These are phyloP conservation scores for Tinea semifulvella DNA, from an alignment of 2,888 invertebrate species.

Conservation along the genomic window DNA sequence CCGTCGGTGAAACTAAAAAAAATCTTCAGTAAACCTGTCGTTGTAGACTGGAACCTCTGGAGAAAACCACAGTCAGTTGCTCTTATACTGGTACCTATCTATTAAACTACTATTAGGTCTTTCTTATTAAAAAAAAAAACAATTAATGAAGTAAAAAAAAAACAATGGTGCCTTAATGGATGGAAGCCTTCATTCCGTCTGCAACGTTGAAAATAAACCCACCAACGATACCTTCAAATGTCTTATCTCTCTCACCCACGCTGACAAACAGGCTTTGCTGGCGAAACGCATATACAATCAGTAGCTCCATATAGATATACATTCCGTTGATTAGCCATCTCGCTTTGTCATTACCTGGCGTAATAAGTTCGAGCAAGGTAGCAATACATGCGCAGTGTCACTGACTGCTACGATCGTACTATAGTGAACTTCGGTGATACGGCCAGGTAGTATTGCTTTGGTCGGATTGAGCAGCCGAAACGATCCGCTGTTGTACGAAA, in stretches of 20 bases:
- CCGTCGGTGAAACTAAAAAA: too few relatives aligned
- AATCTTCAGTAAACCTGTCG: too few relatives aligned
- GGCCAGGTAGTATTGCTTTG: conserved; percentile 5
- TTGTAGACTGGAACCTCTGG: too few relatives aligned
- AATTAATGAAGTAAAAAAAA: not conserved
- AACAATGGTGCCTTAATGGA: conserved; percentile 17
- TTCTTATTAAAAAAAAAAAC: too few relatives aligned
- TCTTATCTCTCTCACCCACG: conserved; percentile 40
- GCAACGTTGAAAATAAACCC: not conserved
- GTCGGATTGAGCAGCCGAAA: not conserved
- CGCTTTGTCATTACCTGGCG: conserved; percentile 23
- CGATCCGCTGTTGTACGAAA: not conserved
- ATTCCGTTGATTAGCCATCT: conserved; percentile 44
- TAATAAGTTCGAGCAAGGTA: conserved; percentile 34
- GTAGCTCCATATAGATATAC: conserved; percentile 32
- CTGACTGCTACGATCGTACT: conserved; percentile 40
- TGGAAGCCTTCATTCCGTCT: conserved; percentile 6
- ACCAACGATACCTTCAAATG: conserved; percentile 15
- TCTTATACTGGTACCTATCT: too few relatives aligned
- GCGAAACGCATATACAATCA: conserved; percentile 7
- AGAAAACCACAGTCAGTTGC: too few relatives aligned
- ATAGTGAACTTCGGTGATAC: conserved; percentile 11
- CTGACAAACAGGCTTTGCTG: conserved; percentile 22
- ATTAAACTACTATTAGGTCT: too few relatives aligned
- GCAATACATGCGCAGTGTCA: conserved; percentile 53